phyloP scores from a whole-genome alignment of 1,140 invertebrate genomes.

The Sycobia sp. region DNA sequence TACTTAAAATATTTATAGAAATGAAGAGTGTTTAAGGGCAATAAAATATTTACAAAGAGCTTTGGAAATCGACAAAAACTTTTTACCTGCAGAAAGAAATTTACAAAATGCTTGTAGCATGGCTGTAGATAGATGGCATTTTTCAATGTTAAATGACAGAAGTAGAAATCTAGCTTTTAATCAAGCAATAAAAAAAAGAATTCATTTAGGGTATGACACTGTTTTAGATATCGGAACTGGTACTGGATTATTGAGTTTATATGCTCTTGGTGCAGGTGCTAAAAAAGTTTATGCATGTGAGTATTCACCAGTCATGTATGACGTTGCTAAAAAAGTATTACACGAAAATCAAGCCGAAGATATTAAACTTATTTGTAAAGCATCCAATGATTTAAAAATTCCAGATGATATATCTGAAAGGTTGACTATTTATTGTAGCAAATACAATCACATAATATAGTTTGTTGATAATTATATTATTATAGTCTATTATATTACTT shows the following conservation, averaged over 20 bases:
- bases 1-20: constrained; percentile 35
- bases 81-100: constrained; percentile 50
- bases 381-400: constrained; percentile 64
- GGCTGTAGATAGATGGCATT: constrained; percentile 78
- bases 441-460: neutral
- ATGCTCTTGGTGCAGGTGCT: constrained; percentile 66
- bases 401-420: constrained; percentile 63
- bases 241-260: constrained; percentile 73
- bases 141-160: constrained; percentile 79
- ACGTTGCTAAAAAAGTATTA: constrained; percentile 66
- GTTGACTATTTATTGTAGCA: constrained; percentile 27
- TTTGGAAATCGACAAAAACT: constrained; percentile 41
- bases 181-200: constrained; percentile 66
- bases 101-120: constrained; percentile 52
- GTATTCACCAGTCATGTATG: constrained; percentile 66
- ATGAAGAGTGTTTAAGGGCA: constrained; percentile 44
- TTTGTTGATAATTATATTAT: neutral
- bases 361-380: constrained; percentile 58
- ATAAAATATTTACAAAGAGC: constrained; percentile 46
- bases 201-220: constrained; percentile 61
- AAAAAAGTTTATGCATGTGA: constrained; percentile 70
- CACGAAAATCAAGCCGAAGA: constrained; percentile 57
- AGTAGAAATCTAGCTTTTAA: constrained; percentile 70
- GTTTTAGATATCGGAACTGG: constrained; percentile 79
- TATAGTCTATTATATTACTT: constrained; percentile 35